These are phyloP conservation scores for Drosophila paulistorum DNA, from an alignment of 1,140 invertebrate genomes.

Conservation along the genomic window DNA sequence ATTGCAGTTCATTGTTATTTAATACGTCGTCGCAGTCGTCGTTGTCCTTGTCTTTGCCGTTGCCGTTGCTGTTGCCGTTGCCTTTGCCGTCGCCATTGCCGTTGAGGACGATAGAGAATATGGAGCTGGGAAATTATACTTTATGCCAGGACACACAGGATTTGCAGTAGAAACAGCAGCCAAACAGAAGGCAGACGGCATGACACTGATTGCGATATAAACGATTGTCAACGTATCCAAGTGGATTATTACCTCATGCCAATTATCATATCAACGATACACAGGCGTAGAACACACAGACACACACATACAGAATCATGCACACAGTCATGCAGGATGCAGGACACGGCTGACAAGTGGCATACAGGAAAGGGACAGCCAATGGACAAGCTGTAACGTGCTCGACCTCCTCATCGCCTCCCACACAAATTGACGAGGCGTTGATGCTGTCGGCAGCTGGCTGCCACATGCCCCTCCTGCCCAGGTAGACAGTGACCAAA, in stretches of 20 bases:
- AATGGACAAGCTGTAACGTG: slow-evolving; percentile 46
- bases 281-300: slow-evolving; percentile 43
- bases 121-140: slow-evolving; percentile 71
- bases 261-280: slow-evolving; percentile 82
- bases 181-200: slow-evolving; percentile 63
- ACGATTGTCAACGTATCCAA: slow-evolving; percentile 82
- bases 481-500: slow-evolving; percentile 43
- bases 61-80: slow-evolving; percentile 24
- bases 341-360: slow-evolving; percentile 65
- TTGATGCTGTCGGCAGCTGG: slow-evolving; percentile 59
- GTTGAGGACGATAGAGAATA: slow-evolving; percentile 36
- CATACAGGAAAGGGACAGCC: slow-evolving; percentile 44
- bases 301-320: slow-evolving; percentile 26
- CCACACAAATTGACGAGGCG: slow-evolving; percentile 57
- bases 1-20: slow-evolving; percentile 82
- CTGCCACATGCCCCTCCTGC: slow-evolving; percentile 15
- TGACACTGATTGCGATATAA: slow-evolving; percentile 81
- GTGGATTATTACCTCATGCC: slow-evolving; percentile 81
- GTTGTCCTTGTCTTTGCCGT: slow-evolving; percentile 32
- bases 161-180: slow-evolving; percentile 30
- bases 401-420: slow-evolving; percentile 42
- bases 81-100: slow-evolving; percentile 22
- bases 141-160: slow-evolving; percentile 64
- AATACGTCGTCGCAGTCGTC: slow-evolving; percentile 64
- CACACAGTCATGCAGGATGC: slow-evolving; percentile 42